Evolutionary conservation across 2,797 vertebrate genomes (phyloP), one percentile per base, ranked within the genome.

Genomic region (Rhinophrynus dorsalis): DNA sequence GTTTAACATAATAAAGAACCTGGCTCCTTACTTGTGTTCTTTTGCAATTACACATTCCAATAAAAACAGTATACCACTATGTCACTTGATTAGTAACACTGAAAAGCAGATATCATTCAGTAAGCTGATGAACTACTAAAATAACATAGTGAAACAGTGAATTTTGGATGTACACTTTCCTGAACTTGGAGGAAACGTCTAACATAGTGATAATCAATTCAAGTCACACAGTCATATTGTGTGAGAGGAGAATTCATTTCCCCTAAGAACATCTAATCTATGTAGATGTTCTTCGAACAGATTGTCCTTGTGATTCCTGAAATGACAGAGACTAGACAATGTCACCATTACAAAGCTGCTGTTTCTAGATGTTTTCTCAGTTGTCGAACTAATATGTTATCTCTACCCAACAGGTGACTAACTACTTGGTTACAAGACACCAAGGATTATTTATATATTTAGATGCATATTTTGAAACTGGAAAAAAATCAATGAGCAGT

Each of bases 381-480:
- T 45, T 3, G 15, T 10, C n/a, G 51, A 44, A 63, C 32, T 45
- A 9, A 18, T 20, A 48, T 40, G 42, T 37, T 33, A n/a, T 20
- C 45, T 26, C 21, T 33, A 48, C 32, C 37, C 33, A 47, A 13
- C 37, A 29, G 13, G 54, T 69, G 48, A 55, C 58, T 71, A 71
- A 52, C 32, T 17, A 67, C 27, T 33, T 52, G 33, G 60, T 35
- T 21, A 11, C n/a, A 13, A 23, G 21, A 63, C 47, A 37, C 21
- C 38, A 35, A 51, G 47, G 30, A 69, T 61, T 33, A 44, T 9
- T 40, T 60, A 60, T 60, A 30, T 7, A 61, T 55, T 27, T 21
- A 20, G 29, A 32, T 30, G 33, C 38, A 37, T 48, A 29, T 58
- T 17, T 27, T 68, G 32, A 50, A 30, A 68, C 33, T 90, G 91